phyloP scores from a whole-genome alignment of 2,888 invertebrate species.

The Melieria crassipennis region DNA sequence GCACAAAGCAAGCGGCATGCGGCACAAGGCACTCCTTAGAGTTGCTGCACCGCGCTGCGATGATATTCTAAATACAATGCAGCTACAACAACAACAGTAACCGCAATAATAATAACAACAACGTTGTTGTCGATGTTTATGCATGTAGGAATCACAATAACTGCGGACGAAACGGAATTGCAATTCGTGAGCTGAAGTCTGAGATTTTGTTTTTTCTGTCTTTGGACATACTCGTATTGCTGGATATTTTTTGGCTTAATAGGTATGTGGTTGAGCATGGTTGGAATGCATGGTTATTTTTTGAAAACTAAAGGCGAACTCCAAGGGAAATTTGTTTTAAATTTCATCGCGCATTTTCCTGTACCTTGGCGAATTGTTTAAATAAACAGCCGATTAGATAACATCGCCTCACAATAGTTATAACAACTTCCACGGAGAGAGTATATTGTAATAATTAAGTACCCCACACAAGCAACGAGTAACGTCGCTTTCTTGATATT shows the following conservation, averaged over 20 bases:
- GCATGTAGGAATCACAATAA: conserved; percentile 44
- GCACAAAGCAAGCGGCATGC: not conserved
- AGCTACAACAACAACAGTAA: no score
- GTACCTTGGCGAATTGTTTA: no score
- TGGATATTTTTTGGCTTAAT: conserved; percentile 27
- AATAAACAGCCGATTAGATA: no score
- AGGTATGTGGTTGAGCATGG: conserved; percentile 46
- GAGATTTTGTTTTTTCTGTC: conserved; percentile 41
- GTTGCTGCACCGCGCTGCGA: conserved; percentile 41
- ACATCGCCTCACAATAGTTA: no score
- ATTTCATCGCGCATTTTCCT: no score
- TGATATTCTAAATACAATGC: conserved; percentile 59
- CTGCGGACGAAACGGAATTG: conserved; percentile 44
- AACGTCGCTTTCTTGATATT: no score
- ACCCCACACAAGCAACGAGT: no score
- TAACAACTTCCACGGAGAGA: no score
- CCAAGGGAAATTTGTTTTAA: no score
- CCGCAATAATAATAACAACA: no score
- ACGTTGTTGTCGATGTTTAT: conserved; percentile 45
- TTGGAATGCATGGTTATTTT: conserved; percentile 37
- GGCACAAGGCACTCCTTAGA: conserved; percentile 56
- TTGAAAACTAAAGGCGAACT: not conserved
- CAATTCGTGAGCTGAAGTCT: conserved; percentile 59
- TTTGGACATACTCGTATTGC: conserved; percentile 22
- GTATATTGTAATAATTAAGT: no score